Conservation (phyloP, 2,113 vertebrate species). For the Cryptotis parvus region DNA sequence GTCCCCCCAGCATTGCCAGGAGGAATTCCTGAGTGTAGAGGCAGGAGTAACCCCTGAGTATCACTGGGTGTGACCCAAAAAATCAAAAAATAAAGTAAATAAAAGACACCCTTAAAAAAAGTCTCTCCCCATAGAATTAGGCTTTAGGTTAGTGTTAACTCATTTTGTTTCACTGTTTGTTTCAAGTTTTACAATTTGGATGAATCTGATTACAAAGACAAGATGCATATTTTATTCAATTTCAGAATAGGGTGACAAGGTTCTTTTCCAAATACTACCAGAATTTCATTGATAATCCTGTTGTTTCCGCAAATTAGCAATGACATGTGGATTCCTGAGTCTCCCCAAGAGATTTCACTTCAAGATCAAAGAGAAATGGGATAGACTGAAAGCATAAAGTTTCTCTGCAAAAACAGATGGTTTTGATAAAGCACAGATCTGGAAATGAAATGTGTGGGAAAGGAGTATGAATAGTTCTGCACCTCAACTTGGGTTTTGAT, state of each 20-base stretch:
- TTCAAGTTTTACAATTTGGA: constrained; percentile 59
- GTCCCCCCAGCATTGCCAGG: too few species aligned
- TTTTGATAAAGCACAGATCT: constrained; percentile 16
- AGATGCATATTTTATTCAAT: constrained; percentile 38
- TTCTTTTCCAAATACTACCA: constrained; percentile 66
- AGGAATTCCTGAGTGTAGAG: too few species aligned
- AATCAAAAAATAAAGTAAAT: too few species aligned
- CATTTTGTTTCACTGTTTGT: constrained; percentile 30
- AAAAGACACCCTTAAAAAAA: too few species aligned
- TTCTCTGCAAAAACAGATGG: constrained; percentile 50
- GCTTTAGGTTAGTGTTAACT: constrained; percentile 42
- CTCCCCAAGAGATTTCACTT: constrained; percentile 70
- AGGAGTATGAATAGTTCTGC: not conserved
- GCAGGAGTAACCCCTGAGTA: too few species aligned
- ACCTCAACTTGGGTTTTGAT: not conserved
- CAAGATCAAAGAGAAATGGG: constrained; percentile 72
- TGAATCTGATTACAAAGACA: constrained; percentile 64
- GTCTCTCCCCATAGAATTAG: not conserved
- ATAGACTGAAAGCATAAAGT: constrained; percentile 50
- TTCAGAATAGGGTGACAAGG: constrained; percentile 66
- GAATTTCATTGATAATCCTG: constrained; percentile 71
- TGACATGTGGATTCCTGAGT: constrained; percentile 52
- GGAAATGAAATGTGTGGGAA: not conserved
- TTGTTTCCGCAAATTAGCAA: constrained; percentile 78
- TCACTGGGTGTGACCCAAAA: too few species aligned